Conservation (phyloP, 2,797 vertebrate species). For the Anisognathus igniventris region DNA sequence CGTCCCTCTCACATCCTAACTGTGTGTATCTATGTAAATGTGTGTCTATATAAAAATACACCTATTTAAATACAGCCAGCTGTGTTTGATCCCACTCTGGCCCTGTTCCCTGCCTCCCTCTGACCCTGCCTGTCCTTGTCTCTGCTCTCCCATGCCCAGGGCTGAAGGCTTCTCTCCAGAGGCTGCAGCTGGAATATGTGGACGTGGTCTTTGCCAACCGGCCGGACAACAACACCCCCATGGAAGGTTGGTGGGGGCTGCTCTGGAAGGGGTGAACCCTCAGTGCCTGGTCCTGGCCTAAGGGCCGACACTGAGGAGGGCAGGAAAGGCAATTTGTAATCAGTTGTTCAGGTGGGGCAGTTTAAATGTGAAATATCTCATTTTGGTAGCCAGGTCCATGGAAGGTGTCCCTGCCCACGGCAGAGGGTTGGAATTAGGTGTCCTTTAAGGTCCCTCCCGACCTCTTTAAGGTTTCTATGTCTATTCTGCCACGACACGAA, state of each 20-base stretch:
- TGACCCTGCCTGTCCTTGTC: neutral
- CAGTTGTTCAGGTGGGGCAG: neutral
- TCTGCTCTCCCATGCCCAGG: slow-evolving; percentile 70
- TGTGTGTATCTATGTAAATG: rapidly evolving
- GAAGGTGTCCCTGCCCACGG: rapidly evolving
- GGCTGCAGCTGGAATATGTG: slow-evolving; percentile 94
- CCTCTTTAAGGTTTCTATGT: rapidly evolving
- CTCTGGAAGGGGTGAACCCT: neutral
- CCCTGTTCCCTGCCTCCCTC: neutral
- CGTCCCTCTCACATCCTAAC: rapidly evolving
- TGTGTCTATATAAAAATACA: rapidly evolving
- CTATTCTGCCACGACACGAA: neutral
- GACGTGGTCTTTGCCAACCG: slow-evolving; percentile 97
- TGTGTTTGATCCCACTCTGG: rapidly evolving
- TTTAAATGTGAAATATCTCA: neutral
- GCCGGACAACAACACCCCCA: slow-evolving; percentile 93
- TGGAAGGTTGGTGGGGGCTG: slow-evolving; percentile 87
- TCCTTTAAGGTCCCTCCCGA: no score
- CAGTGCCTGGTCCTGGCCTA: neutral
- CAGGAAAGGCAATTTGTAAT: neutral
- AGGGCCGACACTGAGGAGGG: neutral
- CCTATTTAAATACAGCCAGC: rapidly evolving
- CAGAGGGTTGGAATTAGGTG: neutral
- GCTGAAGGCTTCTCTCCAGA: slow-evolving; percentile 91
- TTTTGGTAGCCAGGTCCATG: rapidly evolving